Evolutionary conservation across 2,888 invertebrate species (phyloP).

Genomic region (Drosophila eohydei): DNA sequence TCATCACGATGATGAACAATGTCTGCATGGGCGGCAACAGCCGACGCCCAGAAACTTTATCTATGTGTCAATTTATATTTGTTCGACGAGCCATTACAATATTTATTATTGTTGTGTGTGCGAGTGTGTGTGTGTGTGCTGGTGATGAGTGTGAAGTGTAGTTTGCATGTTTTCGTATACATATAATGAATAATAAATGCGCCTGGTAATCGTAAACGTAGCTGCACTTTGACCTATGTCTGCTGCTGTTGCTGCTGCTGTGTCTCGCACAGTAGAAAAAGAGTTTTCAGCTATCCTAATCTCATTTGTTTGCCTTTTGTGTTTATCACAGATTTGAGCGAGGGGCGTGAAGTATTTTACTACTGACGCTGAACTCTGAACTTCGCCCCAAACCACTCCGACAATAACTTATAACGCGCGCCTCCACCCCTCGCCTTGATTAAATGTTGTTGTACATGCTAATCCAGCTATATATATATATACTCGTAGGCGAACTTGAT

Average conservation of each 20-base stretch:
- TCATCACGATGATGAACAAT: conserved; percentile 18
- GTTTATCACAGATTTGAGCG: conserved; percentile 46
- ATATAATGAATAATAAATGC: conserved; percentile 76
- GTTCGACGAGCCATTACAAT: conserved; percentile 73
- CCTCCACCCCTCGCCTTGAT: conserved; percentile 11
- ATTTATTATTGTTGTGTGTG: conserved; percentile 64
- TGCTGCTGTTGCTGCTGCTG: conserved; percentile 28
- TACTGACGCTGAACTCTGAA: conserved; percentile 51
- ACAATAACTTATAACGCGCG: conserved; percentile 19
- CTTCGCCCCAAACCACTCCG: background rate
- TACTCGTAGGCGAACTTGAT: background rate
- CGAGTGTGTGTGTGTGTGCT: conserved; percentile 17
- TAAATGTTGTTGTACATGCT: conserved; percentile 47
- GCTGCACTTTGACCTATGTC: conserved; percentile 74
- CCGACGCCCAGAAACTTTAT: conserved; percentile 74
- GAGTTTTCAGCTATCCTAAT: conserved; percentile 48
- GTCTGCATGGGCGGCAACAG: conserved; percentile 33
- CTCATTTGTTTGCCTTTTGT: conserved; percentile 42
- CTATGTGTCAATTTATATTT: conserved; percentile 77
- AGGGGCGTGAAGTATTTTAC: conserved; percentile 59
- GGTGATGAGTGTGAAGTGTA: conserved; percentile 59
- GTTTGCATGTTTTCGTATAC: conserved; percentile 73
- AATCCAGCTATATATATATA: conserved; percentile 17
- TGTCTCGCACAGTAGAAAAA: conserved; percentile 19
- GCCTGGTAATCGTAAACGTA: conserved; percentile 73